phyloP scores from a whole-genome alignment of 2,888 invertebrate species.

The Pegoplata infirma region DNA sequence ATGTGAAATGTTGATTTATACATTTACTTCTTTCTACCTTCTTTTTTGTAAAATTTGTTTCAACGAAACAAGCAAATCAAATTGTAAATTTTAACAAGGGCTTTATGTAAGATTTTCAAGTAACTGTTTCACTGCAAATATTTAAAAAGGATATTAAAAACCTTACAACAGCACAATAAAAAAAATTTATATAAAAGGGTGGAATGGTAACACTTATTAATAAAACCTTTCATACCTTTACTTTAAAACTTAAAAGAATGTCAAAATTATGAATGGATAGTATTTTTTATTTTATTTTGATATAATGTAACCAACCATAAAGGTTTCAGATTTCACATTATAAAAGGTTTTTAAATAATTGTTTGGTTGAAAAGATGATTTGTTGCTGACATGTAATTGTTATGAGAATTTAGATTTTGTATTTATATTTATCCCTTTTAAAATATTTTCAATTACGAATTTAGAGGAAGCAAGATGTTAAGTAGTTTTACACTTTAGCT shows the following conservation, averaged over 20 bases:
- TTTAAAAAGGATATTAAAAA: conserved; percentile 46
- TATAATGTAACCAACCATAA: conserved; percentile 55
- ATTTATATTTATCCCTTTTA: background rate
- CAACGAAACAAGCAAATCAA: conserved; percentile 50
- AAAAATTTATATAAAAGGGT: conserved; percentile 40
- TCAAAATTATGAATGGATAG: conserved; percentile 17
- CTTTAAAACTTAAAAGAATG: background rate
- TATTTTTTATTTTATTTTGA: conserved; percentile 16
- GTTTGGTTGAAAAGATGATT: conserved; percentile 43
- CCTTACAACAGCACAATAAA: background rate
- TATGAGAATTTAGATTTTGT: background rate
- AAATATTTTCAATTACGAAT: background rate
- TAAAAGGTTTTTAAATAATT: conserved; percentile 56
- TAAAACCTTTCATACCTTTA: conserved; percentile 11
- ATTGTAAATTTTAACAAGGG: conserved; percentile 46
- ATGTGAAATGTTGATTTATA: conserved; percentile 63
- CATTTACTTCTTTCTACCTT: conserved; percentile 20
- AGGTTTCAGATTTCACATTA: conserved; percentile 59
- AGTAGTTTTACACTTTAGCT: too few species aligned
- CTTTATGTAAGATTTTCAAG: conserved; percentile 36
- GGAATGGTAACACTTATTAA: conserved; percentile 42
- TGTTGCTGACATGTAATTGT: conserved; percentile 35
- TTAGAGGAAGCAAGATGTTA: background rate
- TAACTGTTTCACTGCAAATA: conserved; percentile 30
- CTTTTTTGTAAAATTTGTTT: background rate